phyloP scores from a whole-genome alignment of 2,113 vertebrate genomes.

The Ciconia stormi region DNA sequence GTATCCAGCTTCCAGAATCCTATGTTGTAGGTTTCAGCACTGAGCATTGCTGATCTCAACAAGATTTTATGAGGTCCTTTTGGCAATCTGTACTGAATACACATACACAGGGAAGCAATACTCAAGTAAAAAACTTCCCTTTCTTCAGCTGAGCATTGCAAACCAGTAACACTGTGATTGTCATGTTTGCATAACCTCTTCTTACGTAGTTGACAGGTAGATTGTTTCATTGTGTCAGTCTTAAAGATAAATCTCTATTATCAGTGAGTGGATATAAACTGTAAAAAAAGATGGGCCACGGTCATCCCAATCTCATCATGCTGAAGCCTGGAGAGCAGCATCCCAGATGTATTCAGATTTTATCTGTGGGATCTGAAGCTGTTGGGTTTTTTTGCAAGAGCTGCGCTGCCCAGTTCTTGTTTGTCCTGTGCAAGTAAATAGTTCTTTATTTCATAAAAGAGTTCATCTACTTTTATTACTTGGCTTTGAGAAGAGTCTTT shows the following conservation, averaged over 20 bases:
- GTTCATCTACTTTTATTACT: slow-evolving; percentile 63
- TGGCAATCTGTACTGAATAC: neutral
- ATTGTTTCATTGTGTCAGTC: neutral
- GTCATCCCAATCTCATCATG: neutral
- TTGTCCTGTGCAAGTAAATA: slow-evolving; percentile 55
- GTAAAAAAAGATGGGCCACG: neutral
- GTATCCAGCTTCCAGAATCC: neutral
- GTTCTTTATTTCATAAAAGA: slow-evolving; percentile 31
- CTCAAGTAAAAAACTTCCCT: neutral
- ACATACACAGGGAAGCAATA: neutral
- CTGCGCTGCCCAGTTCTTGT: slow-evolving; percentile 47
- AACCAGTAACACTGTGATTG: neutral
- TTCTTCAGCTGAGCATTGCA: neutral
- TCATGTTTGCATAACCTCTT: neutral
- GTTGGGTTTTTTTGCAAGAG: neutral
- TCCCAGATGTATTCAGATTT: neutral
- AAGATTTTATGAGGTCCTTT: neutral
- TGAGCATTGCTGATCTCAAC: neutral
- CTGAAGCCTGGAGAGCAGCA: neutral
- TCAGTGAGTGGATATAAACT: neutral
- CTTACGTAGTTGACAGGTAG: neutral
- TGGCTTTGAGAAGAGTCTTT: slow-evolving; percentile 68
- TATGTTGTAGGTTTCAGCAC: neutral
- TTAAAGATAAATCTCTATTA: neutral
- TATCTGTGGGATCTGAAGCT: neutral